Evolutionary conservation across 2,888 invertebrate species (phyloP).

Genomic region (Amphipoea lucens): DNA sequence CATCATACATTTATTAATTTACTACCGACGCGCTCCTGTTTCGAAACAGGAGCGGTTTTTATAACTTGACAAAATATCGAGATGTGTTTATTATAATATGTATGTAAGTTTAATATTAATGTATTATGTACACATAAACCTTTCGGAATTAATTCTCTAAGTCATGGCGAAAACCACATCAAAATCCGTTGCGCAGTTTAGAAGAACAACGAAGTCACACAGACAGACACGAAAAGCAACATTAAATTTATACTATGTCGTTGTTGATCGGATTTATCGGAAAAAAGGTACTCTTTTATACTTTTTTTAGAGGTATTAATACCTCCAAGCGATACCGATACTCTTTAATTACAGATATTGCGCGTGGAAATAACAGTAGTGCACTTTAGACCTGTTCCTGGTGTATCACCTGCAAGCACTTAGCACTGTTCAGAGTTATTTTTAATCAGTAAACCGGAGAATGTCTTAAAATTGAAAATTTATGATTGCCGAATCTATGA

Average conservation of each 20-base stretch:
- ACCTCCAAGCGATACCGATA: neutral
- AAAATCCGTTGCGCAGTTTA: neutral
- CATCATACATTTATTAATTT: neutral
- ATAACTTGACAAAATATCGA: neutral
- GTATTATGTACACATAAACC: neutral
- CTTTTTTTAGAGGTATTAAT: neutral
- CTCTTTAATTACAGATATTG: constrained; percentile 28
- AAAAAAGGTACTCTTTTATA: neutral
- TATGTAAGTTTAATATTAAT: neutral
- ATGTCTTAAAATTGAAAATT: neutral
- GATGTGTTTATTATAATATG: neutral
- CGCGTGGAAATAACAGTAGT: constrained; percentile 37
- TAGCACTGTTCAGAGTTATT: constrained; percentile 14
- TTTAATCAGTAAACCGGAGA: neutral
- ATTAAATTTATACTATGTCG: neutral
- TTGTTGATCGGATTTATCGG: neutral
- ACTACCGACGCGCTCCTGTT: neutral
- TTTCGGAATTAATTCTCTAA: neutral
- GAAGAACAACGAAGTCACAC: neutral
- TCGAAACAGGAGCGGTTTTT: neutral
- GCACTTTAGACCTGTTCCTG: constrained; percentile 16
- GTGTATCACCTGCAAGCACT: constrained; percentile 18
- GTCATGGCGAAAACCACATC: neutral
- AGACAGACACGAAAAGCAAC: neutral
- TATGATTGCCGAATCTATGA: constrained; percentile 7